Evolutionary conservation across 2,797 vertebrate species (phyloP).

Genomic region (Epinephelus awoara): DNA sequence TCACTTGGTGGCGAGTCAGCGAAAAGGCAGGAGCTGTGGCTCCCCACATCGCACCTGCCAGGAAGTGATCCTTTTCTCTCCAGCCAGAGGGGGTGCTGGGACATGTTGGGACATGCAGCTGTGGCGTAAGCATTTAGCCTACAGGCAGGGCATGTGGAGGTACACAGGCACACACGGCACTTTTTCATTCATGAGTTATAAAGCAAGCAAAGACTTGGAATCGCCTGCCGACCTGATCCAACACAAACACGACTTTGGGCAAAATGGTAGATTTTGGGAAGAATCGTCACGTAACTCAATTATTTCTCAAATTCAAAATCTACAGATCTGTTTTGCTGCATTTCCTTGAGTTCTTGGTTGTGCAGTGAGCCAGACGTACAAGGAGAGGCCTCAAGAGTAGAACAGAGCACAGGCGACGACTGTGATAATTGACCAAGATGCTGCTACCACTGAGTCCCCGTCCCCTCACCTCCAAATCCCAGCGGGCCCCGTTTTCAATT

Average conservation of each 20-base stretch:
- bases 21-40: slow-evolving; percentile 76
- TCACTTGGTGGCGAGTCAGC: slow-evolving; percentile 65
- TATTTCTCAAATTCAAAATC: background rate
- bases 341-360: slow-evolving; percentile 20
- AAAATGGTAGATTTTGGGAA: background rate
- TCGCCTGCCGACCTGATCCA: slow-evolving; percentile 6
- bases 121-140: slow-evolving; percentile 31
- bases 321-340: background rate
- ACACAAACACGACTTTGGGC: slow-evolving; percentile 3
- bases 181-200: slow-evolving; percentile 24
- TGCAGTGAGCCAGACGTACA: slow-evolving; percentile 22
- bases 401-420: slow-evolving; percentile 59
- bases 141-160: slow-evolving; percentile 18
- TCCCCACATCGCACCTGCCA: slow-evolving; percentile 85
- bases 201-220: slow-evolving; percentile 18
- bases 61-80: slow-evolving; percentile 84
- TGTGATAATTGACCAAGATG: slow-evolving; percentile 81
- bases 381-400: slow-evolving; percentile 39
- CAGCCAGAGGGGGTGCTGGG: slow-evolving; percentile 71
- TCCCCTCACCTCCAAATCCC: slow-evolving; percentile 81
- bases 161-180: background rate
- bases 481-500: slow-evolving; percentile 83
- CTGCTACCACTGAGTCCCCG: slow-evolving; percentile 61
- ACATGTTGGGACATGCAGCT: slow-evolving; percentile 79
- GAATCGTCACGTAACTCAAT: background rate